Evolutionary conservation across 2,113 vertebrate species (phyloP), one percentile per base, ranked within the genome.

Genomic region (Cavia porcellus): DNA sequence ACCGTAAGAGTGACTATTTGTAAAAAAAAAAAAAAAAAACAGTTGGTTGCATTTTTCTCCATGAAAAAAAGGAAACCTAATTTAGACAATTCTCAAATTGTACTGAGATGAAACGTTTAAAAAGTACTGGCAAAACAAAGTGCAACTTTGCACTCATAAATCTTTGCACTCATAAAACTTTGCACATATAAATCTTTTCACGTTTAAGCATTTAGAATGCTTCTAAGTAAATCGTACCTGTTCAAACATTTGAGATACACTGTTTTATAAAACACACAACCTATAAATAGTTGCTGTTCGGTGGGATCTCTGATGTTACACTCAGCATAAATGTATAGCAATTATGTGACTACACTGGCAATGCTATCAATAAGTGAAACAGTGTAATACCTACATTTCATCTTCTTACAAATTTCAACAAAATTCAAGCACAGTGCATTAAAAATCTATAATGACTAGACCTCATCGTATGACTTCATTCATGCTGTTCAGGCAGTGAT

Each of bases 391-490:
- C 12, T 84, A 95, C 57, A 64, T 0, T 66, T 25, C 89, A 92
- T 30, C 19, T 81, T 94, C 74, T 28, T 22, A 24, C 61, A 92
- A 89, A 88, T 59, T 86, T 75, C 70, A 90, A 74, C 68, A 93
- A 86, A 92, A 95, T 64, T 62, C 64, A 95, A 90, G 45, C 38
- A 94, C 95, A 89, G 24, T 79, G 5, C 45, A 94, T 22, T 22
- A n/a, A 90, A 88, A 90, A 57, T 62, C 57, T 64, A 84, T 80
- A 86, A 1, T 55, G 35, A 72, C 59, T 92, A 70, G 52, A 80
- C 19, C 5, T 90, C 59, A 90, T 5, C 38, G 38, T 13, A 87
- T 80, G 32, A 92, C 50, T 90, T 90, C 80, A 79, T 13, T 59
- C 45, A 77, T 42, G 66, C 10, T 74, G 93, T 86, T 74, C 0